These are phyloP conservation scores for Ashinkailepas kermadecensis DNA, from an alignment of 2,888 invertebrate species.

Conservation along the genomic window DNA sequence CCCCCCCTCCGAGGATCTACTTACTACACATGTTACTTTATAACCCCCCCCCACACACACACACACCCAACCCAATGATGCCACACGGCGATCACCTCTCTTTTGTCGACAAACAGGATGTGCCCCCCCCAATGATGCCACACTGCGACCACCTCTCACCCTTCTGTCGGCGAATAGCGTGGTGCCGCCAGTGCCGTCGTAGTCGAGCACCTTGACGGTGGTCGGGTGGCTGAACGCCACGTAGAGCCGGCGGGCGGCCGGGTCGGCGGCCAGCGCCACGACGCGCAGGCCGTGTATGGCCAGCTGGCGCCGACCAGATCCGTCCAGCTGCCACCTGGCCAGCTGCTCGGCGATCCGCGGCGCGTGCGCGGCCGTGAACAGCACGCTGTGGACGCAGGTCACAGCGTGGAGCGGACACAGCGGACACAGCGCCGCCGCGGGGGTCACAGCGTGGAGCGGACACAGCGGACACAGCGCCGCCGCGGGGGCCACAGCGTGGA, in stretches of 20 bases:
- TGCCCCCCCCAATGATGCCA: background rate
- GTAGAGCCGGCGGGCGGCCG: conserved; percentile 26
- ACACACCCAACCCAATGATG: background rate
- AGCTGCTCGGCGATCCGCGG: conserved; percentile 26
- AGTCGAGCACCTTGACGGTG: background rate
- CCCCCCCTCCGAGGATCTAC: no score
- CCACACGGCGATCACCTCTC: no score
- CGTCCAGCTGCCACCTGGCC: conserved; percentile 27
- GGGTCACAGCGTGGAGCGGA: background rate
- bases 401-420: background rate
- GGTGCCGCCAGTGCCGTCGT: background rate
- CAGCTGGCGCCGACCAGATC: conserved; percentile 23
- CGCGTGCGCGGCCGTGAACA: background rate
- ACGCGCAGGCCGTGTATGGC: conserved; percentile 1
- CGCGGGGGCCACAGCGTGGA: background rate
- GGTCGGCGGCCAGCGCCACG: conserved; percentile 18
- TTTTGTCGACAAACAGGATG: no score
- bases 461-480: background rate
- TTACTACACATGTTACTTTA: no score
- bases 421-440: background rate
- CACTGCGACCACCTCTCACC: background rate
- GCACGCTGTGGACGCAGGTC: background rate
- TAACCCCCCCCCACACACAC: background rate
- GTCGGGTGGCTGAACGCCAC: conserved; percentile 25
- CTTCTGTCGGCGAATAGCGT: background rate